Evolutionary conservation across 2,888 invertebrate species (phyloP).

Genomic region (Cephus pulcher): DNA sequence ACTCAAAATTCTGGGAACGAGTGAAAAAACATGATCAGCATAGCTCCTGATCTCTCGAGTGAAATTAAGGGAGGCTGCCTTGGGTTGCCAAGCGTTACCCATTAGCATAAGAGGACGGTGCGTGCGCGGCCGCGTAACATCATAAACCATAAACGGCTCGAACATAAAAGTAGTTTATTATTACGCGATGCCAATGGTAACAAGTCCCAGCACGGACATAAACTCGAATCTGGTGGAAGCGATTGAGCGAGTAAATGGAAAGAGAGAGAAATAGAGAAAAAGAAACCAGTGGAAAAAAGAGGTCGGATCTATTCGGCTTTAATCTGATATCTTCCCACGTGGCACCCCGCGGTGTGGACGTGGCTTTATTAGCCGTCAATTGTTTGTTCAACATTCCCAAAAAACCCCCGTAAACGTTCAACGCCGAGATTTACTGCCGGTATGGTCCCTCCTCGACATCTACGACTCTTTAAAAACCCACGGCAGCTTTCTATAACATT

Average conservation of each 20-base stretch:
- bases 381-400: conserved; percentile 66
- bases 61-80: neutral
- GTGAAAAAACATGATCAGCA: neutral
- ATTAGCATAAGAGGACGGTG: neutral
- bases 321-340: conserved; percentile 56
- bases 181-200: conserved; percentile 16
- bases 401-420: conserved; percentile 64
- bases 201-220: conserved; percentile 15
- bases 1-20: neutral
- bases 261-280: neutral
- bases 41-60: neutral
- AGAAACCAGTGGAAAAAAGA: conserved; percentile 18
- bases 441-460: conserved; percentile 21
- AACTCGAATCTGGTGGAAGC: conserved; percentile 10
- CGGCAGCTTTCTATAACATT: conserved; percentile 26
- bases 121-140: neutral
- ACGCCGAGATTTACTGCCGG: conserved; percentile 59
- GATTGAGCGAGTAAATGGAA: neutral
- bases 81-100: neutral
- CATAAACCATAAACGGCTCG: conserved; percentile 7
- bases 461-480: conserved; percentile 34
- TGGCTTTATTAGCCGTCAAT: conserved; percentile 65
- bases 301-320: conserved; percentile 29
- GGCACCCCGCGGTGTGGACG: conserved; percentile 57
- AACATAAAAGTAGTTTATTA: conserved; percentile 14